phyloP scores from a whole-genome alignment of 1,140 invertebrate genomes.

The Tribolium castaneum region DNA sequence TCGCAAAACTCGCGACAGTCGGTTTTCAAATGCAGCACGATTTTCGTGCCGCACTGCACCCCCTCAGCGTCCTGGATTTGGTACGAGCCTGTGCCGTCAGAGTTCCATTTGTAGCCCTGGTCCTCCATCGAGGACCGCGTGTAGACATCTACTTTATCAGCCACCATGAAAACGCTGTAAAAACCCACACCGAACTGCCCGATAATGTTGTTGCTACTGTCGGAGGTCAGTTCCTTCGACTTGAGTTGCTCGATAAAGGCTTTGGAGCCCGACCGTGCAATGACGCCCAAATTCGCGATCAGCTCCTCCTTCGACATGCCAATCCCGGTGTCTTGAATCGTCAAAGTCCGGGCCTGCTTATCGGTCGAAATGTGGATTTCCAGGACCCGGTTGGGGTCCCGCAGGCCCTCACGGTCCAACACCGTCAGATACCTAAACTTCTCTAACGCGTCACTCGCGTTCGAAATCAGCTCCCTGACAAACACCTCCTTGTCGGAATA shows the following conservation, averaged over 20 bases:
- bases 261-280: conserved; percentile 95
- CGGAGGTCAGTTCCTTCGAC: conserved; percentile 71
- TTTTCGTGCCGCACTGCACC: conserved; percentile 91
- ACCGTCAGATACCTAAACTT: conserved; percentile 85
- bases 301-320: conserved; percentile 96
- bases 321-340: conserved; percentile 92
- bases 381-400: conserved; percentile 70
- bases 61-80: conserved; percentile 88
- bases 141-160: conserved; percentile 92
- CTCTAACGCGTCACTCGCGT: conserved; percentile 96
- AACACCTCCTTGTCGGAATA: conserved; percentile 99
- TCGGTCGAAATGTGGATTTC: conserved; percentile 93
- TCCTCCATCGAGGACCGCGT: conserved; percentile 74
- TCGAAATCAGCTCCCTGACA: conserved; percentile 94
- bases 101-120: conserved; percentile 86
- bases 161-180: conserved; percentile 97
- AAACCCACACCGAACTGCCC: conserved; percentile 99
- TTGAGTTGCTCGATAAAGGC: conserved; percentile 89
- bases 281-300: conserved; percentile 91
- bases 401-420: conserved; percentile 60
- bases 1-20: conserved; percentile 91
- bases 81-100: conserved; percentile 90
- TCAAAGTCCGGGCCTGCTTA: conserved; percentile 86
- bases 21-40: conserved; percentile 88
- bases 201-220: conserved; percentile 84